Evolutionary conservation across 2,113 vertebrate genomes (phyloP).

Genomic region (Callospermophilus lateralis): DNA sequence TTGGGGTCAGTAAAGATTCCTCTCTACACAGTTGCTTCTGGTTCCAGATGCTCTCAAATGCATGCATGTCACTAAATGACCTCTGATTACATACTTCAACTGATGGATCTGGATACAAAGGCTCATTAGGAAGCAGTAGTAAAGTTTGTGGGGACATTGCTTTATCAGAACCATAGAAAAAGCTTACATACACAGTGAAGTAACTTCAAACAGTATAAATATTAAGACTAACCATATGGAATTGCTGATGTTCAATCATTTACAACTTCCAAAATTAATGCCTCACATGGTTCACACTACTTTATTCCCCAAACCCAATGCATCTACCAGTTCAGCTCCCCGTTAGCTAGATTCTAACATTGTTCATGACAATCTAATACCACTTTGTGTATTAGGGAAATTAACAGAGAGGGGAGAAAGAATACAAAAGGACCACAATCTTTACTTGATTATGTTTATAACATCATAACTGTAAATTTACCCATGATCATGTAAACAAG

Average conservation of each 20-base stretch:
- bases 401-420: neutral
- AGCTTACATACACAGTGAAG: conserved; percentile 10
- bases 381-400: neutral
- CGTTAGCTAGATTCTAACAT: neutral
- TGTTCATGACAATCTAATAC: neutral
- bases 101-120: neutral
- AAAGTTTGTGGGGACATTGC: neutral
- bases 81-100: neutral
- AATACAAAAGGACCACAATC: neutral
- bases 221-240: neutral
- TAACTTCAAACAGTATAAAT: neutral
- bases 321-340: neutral
- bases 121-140: neutral
- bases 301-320: neutral
- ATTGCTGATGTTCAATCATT: conserved; percentile 7
- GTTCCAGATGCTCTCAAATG: neutral
- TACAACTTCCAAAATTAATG: neutral
- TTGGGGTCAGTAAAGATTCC: neutral
- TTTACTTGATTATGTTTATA: neutral
- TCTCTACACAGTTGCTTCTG: neutral
- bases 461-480: neutral
- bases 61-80: neutral
- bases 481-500: neutral
- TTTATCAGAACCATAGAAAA: neutral
- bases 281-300: neutral